Conservation (phyloP, 2,797 vertebrate genomes). For the Tiaroga cobitis region DNA sequence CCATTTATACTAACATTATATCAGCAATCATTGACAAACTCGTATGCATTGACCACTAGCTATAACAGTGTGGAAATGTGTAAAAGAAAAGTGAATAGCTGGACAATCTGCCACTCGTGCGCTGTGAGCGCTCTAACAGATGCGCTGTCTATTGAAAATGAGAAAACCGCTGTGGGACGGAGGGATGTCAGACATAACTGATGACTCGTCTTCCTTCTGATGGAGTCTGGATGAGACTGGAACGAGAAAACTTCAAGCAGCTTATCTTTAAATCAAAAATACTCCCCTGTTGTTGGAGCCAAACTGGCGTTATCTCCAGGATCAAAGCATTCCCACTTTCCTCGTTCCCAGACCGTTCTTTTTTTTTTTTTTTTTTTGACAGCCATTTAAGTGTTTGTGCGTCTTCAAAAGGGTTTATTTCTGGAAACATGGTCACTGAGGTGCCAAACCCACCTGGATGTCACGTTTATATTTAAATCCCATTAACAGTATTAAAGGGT, state of each 20-base stretch:
- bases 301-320: neutral
- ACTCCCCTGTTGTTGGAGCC: neutral
- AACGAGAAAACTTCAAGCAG: constrained; percentile 20
- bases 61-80: neutral
- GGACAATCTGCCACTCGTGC: neutral
- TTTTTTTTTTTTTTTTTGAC: neutral
- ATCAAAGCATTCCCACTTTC: constrained; percentile 19
- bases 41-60: neutral
- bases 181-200: constrained; percentile 25
- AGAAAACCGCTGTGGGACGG: constrained; percentile 14
- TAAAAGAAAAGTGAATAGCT: neutral
- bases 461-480: neutral
- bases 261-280: constrained; percentile 17
- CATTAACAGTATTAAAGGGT: neutral
- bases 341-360: neutral
- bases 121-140: neutral
- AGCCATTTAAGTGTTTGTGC: neutral
- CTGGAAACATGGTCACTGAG: neutral
- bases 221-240: neutral
- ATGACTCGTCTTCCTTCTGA: constrained; percentile 12
- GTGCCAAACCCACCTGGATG: neutral
- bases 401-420: constrained; percentile 2
- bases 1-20: neutral
- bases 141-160: neutral
- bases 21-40: neutral